phyloP scores from a whole-genome alignment of 2,888 invertebrate genomes.

The Zaprionus lineosus region DNA sequence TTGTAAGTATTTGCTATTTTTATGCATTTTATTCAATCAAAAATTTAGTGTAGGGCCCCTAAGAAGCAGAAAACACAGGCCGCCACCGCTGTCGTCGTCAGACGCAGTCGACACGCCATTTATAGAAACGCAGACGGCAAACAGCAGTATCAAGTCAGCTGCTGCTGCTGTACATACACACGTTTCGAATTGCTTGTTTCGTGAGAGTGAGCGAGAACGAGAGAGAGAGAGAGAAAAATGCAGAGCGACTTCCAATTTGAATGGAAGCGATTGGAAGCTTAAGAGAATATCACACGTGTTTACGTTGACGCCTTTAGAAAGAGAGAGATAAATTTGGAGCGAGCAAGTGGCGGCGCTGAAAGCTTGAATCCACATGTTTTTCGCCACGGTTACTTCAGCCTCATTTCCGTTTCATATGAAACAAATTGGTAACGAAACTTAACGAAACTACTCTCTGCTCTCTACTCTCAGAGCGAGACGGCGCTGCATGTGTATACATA shows the following conservation, averaged over 20 bases:
- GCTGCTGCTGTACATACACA: slow-evolving; percentile 34
- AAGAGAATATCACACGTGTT: slow-evolving; percentile 66
- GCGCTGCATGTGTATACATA: neutral
- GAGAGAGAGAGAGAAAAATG: slow-evolving; percentile 16
- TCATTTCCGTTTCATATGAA: slow-evolving; percentile 65
- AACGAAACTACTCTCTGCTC: slow-evolving; percentile 46
- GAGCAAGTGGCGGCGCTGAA: slow-evolving; percentile 23
- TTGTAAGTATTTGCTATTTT: slow-evolving; percentile 69
- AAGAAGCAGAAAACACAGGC: slow-evolving; percentile 39
- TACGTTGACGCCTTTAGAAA: slow-evolving; percentile 31
- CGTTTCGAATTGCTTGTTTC: slow-evolving; percentile 24
- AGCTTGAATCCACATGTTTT: slow-evolving; percentile 74
- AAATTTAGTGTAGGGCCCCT: slow-evolving; percentile 54
- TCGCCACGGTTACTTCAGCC: slow-evolving; percentile 45
- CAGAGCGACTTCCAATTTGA: slow-evolving; percentile 43
- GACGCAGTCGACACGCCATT: slow-evolving; percentile 61
- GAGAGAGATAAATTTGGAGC: slow-evolving; percentile 34
- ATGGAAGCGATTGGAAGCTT: slow-evolving; percentile 63
- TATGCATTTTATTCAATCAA: slow-evolving; percentile 77
- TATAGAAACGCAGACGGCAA: slow-evolving; percentile 58
- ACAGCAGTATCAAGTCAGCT: slow-evolving; percentile 49
- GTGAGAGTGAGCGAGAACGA: slow-evolving; percentile 2
- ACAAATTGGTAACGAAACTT: slow-evolving; percentile 50
- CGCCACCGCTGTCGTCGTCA: slow-evolving; percentile 18
- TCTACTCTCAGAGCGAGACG: slow-evolving; percentile 29